Evolutionary conservation across 2,888 invertebrate genomes (phyloP).

Genomic region (Cerceris ruficornis): DNA sequence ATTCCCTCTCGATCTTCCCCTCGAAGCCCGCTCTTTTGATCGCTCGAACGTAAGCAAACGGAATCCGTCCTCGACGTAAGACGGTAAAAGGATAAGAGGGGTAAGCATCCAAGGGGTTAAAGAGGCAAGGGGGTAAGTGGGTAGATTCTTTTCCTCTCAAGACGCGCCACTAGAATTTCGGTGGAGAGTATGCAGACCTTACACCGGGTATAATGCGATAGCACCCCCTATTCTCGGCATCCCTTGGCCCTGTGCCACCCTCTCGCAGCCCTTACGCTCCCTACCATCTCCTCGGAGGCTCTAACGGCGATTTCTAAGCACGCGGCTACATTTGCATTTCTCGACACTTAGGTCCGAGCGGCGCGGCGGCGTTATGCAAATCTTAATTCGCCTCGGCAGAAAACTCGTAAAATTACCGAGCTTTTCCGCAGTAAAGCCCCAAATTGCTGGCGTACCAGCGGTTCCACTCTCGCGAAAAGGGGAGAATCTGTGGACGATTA

Average conservation of each 20-base stretch:
- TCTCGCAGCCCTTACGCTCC: constrained; percentile 18
- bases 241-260: neutral
- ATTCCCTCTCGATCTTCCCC: constrained; percentile 25
- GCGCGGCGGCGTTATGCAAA: constrained; percentile 70
- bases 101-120: neutral
- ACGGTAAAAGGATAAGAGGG: neutral
- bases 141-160: constrained; percentile 23
- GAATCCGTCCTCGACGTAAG: neutral
- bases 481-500: neutral
- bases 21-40: neutral
- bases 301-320: constrained; percentile 44
- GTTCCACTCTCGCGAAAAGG: neutral
- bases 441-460: constrained; percentile 56
- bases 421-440: constrained; percentile 60
- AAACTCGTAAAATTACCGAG: constrained; percentile 70
- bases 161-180: constrained; percentile 25
- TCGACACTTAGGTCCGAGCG: constrained; percentile 63
- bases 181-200: constrained; percentile 1
- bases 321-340: constrained; percentile 65
- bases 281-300: neutral
- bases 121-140: neutral
- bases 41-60: neutral
- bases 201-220: constrained; percentile 29
- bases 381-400: constrained; percentile 69
- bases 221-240: constrained; percentile 23